Conservation (phyloP, 2,113 vertebrate genomes). For the Gavialis gangeticus region DNA sequence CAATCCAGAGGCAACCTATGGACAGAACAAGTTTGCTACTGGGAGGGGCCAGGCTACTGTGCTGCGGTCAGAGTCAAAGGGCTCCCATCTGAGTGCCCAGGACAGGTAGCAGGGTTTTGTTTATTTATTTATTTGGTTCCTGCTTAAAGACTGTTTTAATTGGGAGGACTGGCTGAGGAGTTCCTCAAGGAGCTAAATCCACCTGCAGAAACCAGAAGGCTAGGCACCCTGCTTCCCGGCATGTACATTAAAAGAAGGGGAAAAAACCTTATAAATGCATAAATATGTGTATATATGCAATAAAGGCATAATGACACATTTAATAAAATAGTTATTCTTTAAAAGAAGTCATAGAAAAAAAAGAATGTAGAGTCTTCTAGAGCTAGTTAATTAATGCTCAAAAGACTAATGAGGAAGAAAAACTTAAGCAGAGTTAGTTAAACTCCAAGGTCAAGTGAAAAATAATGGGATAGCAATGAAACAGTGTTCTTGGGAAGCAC, state of each 20-base stretch:
- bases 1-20: no score
- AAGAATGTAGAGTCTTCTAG: not conserved
- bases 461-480: slow-evolving; percentile 1
- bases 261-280: not conserved
- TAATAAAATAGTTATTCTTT: not conserved
- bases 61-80: no score
- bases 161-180: no score
- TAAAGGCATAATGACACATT: slow-evolving; percentile 16
- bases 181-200: no score
- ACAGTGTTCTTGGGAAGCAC: not conserved
- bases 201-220: not conserved
- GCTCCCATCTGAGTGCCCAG: no score
- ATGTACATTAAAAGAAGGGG: not conserved
- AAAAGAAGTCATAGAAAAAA: not conserved
- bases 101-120: no score
- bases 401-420: slow-evolving; percentile 10
- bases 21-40: no score
- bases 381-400: slow-evolving; percentile 4
- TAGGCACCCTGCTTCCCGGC: not conserved
- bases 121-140: no score
- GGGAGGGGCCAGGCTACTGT: no score
- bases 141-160: no score
- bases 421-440: slow-evolving; percentile 18
- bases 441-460: not conserved
- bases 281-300: not conserved